These are phyloP conservation scores for Anableps anableps DNA, from an alignment of 2,797 vertebrate species.

Conservation along the genomic window DNA sequence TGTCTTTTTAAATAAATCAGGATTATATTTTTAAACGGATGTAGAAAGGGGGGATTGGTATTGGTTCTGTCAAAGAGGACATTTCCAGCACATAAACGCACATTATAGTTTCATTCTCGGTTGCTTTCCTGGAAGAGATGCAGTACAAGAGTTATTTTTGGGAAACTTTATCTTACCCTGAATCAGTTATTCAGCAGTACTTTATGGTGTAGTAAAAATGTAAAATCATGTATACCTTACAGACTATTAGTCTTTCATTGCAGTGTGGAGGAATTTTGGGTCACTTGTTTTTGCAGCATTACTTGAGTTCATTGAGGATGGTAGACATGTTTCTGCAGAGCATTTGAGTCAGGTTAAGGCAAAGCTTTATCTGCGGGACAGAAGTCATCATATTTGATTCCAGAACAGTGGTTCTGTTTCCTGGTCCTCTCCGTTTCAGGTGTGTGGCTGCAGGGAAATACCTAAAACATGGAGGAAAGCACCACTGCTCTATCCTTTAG, in stretches of 20 bases:
- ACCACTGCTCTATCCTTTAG: too few relatives aligned
- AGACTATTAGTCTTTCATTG: not conserved
- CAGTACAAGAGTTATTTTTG: not conserved
- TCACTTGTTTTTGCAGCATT: not conserved
- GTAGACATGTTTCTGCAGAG: not conserved
- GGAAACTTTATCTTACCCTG: not conserved
- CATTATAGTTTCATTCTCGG: not conserved
- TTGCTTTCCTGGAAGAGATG: not conserved
- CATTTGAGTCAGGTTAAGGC: not conserved
- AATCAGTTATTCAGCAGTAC: not conserved
- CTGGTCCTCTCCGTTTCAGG: too few relatives aligned
- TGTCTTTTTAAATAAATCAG: not conserved
- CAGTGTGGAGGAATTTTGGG: not conserved
- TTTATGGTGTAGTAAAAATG: not conserved
- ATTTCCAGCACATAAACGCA: not conserved
- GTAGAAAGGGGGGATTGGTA: not conserved
- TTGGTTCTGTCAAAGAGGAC: not conserved
- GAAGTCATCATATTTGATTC: not conserved
- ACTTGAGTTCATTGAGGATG: not conserved
- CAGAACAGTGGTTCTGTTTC: too few relatives aligned
- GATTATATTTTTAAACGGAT: not conserved
- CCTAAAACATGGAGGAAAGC: too few relatives aligned
- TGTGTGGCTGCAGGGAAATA: too few relatives aligned
- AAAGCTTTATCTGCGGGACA: not conserved
- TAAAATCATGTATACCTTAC: not conserved